These are phyloP conservation scores for Electrophaes corylata DNA, from an alignment of 2,888 invertebrate species.

Conservation along the genomic window DNA sequence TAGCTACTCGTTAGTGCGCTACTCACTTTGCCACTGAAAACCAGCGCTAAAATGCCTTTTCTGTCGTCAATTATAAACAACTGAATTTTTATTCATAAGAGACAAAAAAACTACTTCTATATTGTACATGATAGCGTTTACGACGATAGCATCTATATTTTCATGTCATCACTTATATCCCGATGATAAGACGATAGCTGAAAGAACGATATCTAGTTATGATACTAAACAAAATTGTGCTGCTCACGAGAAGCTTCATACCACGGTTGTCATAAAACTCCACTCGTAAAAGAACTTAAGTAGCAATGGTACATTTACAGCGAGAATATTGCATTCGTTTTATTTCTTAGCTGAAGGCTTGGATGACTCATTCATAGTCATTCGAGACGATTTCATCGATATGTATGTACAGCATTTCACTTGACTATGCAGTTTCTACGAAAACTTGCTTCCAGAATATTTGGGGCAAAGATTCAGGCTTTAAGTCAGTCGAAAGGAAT, in stretches of 20 bases:
- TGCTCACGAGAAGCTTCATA: constrained; percentile 3
- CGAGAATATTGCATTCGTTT: constrained; percentile 43
- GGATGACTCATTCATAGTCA: constrained; percentile 19
- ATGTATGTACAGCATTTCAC: not conserved
- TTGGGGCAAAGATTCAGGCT: constrained; percentile 10
- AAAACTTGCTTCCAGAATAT: constrained; percentile 6
- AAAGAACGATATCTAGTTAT: not conserved
- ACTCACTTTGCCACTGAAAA: too few species aligned
- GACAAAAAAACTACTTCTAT: too few species aligned
- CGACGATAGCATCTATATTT: too few species aligned
- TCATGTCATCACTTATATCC: too few species aligned
- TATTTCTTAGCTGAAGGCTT: constrained; percentile 34
- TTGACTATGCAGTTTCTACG: not conserved
- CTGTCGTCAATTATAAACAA: too few species aligned
- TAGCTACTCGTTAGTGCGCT: too few species aligned
- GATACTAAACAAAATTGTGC: not conserved
- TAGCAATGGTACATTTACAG: constrained; percentile 29
- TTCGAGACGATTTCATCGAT: not conserved
- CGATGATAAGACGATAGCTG: too few species aligned
- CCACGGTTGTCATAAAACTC: constrained; percentile 37
- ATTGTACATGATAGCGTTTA: too few species aligned
- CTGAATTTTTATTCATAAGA: too few species aligned
- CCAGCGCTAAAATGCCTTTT: too few species aligned
- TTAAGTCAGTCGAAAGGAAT: constrained; percentile 20
- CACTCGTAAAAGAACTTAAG: constrained; percentile 44